Evolutionary conservation across 2,113 vertebrate genomes (phyloP).

Genomic region (Tachysurus fulvidraco): DNA sequence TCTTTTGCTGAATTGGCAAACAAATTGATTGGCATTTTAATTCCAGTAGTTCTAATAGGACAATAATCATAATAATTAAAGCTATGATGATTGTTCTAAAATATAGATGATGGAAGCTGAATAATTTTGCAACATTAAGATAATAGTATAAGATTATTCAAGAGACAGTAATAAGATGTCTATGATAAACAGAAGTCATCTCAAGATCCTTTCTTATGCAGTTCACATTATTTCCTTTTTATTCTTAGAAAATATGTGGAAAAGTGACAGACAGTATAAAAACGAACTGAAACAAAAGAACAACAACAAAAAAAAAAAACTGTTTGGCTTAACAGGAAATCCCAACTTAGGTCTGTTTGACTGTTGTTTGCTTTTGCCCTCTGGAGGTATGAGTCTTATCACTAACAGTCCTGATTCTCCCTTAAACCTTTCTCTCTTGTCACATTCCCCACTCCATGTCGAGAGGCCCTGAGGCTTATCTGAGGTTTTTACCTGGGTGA

Average conservation of each 20-base stretch:
- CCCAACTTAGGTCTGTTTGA: constrained; percentile 17
- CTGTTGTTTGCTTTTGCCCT: constrained; percentile 42
- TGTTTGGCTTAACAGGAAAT: background rate
- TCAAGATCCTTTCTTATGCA: background rate
- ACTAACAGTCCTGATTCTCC: constrained; percentile 57
- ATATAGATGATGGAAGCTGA: background rate
- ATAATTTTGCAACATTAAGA: background rate
- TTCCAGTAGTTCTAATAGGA: background rate
- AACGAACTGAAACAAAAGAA: background rate
- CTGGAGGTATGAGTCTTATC: constrained; percentile 32
- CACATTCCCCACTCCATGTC: constrained; percentile 38
- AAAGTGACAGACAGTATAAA: background rate
- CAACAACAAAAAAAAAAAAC: background rate
- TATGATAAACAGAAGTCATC: background rate
- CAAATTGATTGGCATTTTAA: too few relatives aligned
- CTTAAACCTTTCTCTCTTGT: constrained; percentile 19
- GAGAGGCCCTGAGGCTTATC: constrained; percentile 51
- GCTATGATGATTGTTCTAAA: background rate
- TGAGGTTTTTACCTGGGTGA: constrained; percentile 51
- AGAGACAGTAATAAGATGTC: background rate
- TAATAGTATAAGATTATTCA: background rate
- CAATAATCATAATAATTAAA: background rate
- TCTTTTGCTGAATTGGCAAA: too few relatives aligned
- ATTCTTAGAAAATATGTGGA: background rate
- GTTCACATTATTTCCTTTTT: background rate